Percentiles rank a stretch among this genome's conserved stretches.
Conservation (phyloP, 2,797 vertebrate genomes). For the Buceros bicornis region DNA sequence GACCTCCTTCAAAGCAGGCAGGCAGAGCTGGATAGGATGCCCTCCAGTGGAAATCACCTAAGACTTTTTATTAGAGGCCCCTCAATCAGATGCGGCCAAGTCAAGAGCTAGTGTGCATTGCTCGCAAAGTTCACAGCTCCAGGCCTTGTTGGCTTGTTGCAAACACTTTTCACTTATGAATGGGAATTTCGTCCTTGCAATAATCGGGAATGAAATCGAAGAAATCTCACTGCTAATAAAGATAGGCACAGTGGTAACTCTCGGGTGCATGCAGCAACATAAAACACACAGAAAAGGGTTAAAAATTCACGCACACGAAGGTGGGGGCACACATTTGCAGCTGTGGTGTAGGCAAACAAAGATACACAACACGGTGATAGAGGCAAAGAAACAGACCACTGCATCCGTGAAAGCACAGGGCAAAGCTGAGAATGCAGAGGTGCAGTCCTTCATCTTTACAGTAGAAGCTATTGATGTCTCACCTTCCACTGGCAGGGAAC, state of each 20-base stretch:
- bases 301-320: neutral
- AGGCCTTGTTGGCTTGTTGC: neutral
- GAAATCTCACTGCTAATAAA: neutral
- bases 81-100: neutral
- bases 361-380: neutral
- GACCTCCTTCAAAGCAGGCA: neutral
- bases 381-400: neutral
- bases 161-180: neutral
- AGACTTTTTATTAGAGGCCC: neutral
- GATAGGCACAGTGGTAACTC: neutral
- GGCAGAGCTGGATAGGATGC: neutral
- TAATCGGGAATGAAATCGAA: neutral
- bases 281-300: neutral
- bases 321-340: neutral
- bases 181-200: neutral
- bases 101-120: neutral
- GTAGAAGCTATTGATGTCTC: conserved; percentile 1
- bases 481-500: conserved; percentile 93
- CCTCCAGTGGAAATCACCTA: neutral
- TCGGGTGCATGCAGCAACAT: neutral
- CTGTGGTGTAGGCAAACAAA: rapidly evolving
- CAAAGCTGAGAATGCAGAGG: neutral
- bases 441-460: neutral
- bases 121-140: neutral
- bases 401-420: rapidly evolving